phyloP scores from a whole-genome alignment of 1,140 invertebrate species.

The Musca vetustissima region DNA sequence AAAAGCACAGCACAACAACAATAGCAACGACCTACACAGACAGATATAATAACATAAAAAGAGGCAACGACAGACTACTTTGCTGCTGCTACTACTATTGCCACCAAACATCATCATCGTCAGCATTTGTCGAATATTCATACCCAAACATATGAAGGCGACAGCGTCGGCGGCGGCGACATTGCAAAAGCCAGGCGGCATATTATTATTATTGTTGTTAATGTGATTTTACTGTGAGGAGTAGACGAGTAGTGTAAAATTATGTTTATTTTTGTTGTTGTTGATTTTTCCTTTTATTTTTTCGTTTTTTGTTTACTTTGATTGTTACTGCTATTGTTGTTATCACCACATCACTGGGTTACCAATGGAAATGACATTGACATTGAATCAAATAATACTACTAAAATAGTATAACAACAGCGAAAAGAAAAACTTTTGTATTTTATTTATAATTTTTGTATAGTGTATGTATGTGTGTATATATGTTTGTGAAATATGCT shows the following conservation, averaged over 20 bases:
- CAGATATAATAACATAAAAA: too few species aligned
- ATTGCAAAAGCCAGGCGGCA: conserved; percentile 8
- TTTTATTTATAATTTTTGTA: too few species aligned
- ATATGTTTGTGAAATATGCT: not conserved
- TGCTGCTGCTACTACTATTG: too few species aligned
- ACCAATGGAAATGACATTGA: conserved; percentile 20
- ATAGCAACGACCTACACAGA: too few species aligned
- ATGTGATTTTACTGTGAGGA: too few species aligned
- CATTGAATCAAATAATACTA: conserved; percentile 8
- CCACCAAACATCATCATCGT: too few species aligned
- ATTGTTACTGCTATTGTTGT: not conserved
- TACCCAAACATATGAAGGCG: not conserved
- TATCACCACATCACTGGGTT: not conserved
- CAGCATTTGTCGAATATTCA: too few species aligned
- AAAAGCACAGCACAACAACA: too few species aligned
- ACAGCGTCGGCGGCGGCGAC: not conserved
- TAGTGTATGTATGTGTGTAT: too few species aligned
- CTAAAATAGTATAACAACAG: not conserved
- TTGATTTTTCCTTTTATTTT: not conserved
- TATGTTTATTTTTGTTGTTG: conserved; percentile 7
- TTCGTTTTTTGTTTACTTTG: conserved; percentile 1
- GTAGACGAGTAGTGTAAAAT: too few species aligned
- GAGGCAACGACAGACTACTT: too few species aligned
- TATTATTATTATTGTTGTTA: conserved; percentile 1
- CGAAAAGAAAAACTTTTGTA: not conserved